phyloP scores from a whole-genome alignment of 2,797 vertebrate species.

The Tokudaia muenninki region DNA sequence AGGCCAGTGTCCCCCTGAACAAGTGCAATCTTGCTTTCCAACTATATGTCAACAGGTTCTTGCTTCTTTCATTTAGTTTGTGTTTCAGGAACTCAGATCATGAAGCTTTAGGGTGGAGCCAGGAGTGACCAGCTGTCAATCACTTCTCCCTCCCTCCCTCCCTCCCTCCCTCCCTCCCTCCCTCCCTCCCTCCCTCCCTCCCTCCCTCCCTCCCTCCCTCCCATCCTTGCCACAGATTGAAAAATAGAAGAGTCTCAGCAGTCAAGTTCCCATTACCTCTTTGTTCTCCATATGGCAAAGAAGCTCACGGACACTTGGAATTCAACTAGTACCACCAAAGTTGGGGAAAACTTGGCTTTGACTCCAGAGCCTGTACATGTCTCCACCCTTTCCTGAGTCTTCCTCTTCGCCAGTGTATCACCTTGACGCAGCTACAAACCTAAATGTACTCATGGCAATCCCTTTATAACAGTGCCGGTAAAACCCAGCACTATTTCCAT shows the following conservation, averaged over 20 bases:
- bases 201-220: too few relatives aligned
- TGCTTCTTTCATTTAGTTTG: slow-evolving; percentile 49
- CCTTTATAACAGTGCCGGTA: not conserved
- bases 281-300: not conserved
- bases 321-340: not conserved
- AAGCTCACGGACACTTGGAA: slow-evolving; percentile 25
- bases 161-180: too few relatives aligned
- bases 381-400: not conserved
- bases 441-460: not conserved
- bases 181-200: too few relatives aligned
- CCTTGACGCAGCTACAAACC: not conserved
- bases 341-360: not conserved
- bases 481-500: not conserved
- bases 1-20: not conserved
- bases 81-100: not conserved
- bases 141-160: not conserved
- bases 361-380: not conserved
- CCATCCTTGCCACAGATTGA: not conserved
- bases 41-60: slow-evolving; percentile 5
- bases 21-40: not conserved
- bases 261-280: not conserved
- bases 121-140: not conserved
- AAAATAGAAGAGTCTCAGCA: not conserved
- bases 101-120: not conserved
- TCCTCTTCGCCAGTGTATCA: not conserved